phyloP scores from a whole-genome alignment of 2,797 vertebrate genomes.

The Eurystomus glaucurus region DNA sequence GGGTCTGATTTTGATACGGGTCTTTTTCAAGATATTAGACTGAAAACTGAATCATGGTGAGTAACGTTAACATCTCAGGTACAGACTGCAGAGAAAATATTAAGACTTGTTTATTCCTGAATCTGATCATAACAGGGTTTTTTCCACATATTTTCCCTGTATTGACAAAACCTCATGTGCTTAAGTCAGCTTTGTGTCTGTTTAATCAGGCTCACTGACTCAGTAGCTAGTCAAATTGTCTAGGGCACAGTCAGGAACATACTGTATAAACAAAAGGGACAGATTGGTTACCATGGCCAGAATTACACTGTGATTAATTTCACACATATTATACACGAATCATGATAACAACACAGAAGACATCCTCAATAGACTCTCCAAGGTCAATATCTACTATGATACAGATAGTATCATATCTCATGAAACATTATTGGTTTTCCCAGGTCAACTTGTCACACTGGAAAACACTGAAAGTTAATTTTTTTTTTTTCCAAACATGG shows the following conservation, averaged over 20 bases:
- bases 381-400: not conserved
- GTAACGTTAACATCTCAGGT: not conserved
- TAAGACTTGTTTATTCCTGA: constrained; percentile 3
- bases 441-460: not conserved
- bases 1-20: not conserved
- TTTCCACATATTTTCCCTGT: not conserved
- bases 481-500: not conserved
- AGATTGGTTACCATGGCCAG: not conserved
- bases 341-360: not conserved
- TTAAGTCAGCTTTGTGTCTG: not conserved
- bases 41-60: not conserved
- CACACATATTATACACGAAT: not conserved
- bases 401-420: not conserved
- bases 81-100: not conserved
- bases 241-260: not conserved
- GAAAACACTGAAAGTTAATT: not conserved
- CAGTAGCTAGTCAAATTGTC: not conserved
- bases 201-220: not conserved
- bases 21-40: not conserved
- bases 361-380: not conserved
- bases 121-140: not conserved
- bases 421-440: not conserved
- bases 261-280: not conserved
- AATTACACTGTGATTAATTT: not conserved
- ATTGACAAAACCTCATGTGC: not conserved